Evolutionary conservation across 1,140 invertebrate species (phyloP).

Genomic region (Trichonephila clavata): DNA sequence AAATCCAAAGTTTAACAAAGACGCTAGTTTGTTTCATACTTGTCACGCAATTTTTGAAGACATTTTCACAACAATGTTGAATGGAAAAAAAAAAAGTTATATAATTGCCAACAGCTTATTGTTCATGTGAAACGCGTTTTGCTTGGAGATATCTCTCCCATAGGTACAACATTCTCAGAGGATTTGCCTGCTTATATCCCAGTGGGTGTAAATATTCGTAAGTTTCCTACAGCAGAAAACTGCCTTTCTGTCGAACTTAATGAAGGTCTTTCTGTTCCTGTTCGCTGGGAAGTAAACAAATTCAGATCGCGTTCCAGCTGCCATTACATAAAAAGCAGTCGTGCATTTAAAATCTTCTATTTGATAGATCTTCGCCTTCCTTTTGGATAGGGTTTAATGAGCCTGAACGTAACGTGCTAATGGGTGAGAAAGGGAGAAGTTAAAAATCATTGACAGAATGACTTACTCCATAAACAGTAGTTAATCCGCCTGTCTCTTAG

Average conservation of each 20-base stretch:
- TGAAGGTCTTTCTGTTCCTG: not conserved
- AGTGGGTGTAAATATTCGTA: not conserved
- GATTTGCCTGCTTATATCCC: not conserved
- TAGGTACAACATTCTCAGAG: not conserved
- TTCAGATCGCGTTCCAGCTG: not conserved
- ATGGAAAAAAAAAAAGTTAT: too few relatives aligned
- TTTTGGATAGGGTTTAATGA: not conserved
- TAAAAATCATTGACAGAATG: not conserved
- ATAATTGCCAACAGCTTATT: not conserved
- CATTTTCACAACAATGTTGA: too few relatives aligned
- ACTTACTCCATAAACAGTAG: not conserved
- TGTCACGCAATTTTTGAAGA: too few relatives aligned
- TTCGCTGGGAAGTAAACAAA: conserved; percentile 11
- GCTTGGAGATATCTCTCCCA: not conserved
- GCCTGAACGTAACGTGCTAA: not conserved
- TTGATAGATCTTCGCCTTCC: not conserved
- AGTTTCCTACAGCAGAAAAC: not conserved
- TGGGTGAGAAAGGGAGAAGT: not conserved
- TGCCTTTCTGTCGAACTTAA: not conserved
- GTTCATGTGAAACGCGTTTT: not conserved
- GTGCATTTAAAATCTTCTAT: not conserved
- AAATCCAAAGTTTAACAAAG: too few relatives aligned
- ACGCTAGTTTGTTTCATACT: too few relatives aligned
- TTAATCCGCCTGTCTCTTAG: too few relatives aligned
- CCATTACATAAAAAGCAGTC: not conserved